These are phyloP conservation scores for Cryptoleucopteryx plumbea DNA, from an alignment of 2,113 vertebrate species.

Conservation along the genomic window DNA sequence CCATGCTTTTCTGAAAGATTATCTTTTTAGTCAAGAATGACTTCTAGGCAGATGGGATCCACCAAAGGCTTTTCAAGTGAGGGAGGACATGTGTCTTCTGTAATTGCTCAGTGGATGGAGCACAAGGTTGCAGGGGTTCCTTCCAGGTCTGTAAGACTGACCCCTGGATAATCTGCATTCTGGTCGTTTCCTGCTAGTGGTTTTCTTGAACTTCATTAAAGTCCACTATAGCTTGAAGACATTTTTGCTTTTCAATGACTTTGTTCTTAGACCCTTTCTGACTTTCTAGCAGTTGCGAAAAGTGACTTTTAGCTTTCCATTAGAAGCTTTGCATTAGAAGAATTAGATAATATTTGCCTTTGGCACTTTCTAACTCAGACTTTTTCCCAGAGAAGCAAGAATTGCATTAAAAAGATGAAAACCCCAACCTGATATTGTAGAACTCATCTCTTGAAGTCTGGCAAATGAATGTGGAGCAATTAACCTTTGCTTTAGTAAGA, in stretches of 20 bases:
- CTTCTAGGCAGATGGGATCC: not conserved
- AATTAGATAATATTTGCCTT: slow-evolving; percentile 32
- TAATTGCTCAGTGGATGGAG: not conserved
- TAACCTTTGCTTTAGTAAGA: slow-evolving; percentile 12
- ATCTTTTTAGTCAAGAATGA: not conserved
- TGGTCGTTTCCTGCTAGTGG: not conserved
- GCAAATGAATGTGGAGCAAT: not conserved
- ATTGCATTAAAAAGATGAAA: slow-evolving; percentile 1
- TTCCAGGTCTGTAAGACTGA: not conserved
- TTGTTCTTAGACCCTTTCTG: not conserved
- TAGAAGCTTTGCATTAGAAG: slow-evolving; percentile 21
- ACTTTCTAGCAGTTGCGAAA: not conserved
- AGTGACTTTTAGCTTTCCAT: slow-evolving; percentile 8
- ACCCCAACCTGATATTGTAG: not conserved
- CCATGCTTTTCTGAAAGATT: not conserved
- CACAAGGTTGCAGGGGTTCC: not conserved
- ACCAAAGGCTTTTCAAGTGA: not conserved
- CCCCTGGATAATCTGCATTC: not conserved
- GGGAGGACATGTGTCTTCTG: not conserved
- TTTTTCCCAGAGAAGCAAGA: not conserved
- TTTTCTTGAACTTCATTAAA: not conserved
- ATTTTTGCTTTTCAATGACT: not conserved
- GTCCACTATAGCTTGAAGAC: not conserved
- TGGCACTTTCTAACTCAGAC: not conserved
- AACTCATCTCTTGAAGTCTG: slow-evolving; percentile 6